Evolutionary conservation across 2,797 vertebrate genomes (phyloP).

Genomic region (Halcyon leucocephala): DNA sequence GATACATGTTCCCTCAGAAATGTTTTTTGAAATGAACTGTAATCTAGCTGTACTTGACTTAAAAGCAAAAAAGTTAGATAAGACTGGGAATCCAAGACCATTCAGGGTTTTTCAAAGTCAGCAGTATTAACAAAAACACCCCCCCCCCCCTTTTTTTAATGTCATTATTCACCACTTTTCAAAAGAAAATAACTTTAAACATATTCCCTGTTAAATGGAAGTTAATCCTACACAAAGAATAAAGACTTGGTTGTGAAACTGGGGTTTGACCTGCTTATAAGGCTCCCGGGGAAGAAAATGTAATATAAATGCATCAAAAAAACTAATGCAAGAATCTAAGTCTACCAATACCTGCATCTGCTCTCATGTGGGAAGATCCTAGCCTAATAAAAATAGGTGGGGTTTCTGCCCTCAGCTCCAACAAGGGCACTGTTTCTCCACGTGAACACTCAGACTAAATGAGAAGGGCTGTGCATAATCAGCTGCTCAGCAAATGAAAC

Average conservation of each 20-base stretch:
- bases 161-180: not conserved
- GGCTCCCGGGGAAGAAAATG: not conserved
- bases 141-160: too few species aligned
- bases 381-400: not conserved
- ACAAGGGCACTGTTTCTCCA: not conserved
- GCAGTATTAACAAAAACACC: not conserved
- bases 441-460: not conserved
- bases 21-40: not conserved
- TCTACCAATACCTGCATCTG: slow-evolving; percentile 15
- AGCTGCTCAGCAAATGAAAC: not conserved
- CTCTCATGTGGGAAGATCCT: not conserved
- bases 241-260: not conserved
- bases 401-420: slow-evolving; percentile 6
- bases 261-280: not conserved
- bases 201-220: not conserved
- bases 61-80: not conserved
- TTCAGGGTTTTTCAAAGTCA: not conserved
- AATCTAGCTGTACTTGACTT: not conserved
- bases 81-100: not conserved
- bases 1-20: not conserved
- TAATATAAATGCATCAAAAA: not conserved
- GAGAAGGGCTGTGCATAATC: not conserved
- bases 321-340: not conserved
- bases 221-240: not conserved
- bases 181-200: not conserved